Conservation (phyloP, 2,888 invertebrate species). For the Synanthedon myopaeformis region DNA sequence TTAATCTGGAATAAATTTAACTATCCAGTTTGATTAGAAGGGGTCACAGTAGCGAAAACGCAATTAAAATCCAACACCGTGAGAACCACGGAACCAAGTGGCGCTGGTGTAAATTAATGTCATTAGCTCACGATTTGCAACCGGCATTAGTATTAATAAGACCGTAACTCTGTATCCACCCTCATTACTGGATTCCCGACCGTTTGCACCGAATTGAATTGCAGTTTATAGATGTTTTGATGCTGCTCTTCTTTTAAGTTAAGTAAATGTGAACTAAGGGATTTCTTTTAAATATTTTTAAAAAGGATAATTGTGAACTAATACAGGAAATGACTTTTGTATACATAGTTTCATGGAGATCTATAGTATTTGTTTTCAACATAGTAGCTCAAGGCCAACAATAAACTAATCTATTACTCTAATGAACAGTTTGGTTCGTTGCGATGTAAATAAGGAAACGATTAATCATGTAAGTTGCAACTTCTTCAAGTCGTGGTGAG, state of each 20-base stretch:
- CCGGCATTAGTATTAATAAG: conserved; percentile 50
- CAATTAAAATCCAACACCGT: background rate
- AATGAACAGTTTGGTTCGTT: background rate
- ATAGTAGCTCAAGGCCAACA: background rate
- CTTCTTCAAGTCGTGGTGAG: background rate
- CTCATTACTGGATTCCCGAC: conserved; percentile 22
- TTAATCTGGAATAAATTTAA: background rate
- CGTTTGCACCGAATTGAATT: conserved; percentile 1
- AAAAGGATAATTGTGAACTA: too few relatives aligned
- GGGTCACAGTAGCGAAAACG: background rate
- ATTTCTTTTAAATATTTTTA: too few relatives aligned
- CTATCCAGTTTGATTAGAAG: background rate
- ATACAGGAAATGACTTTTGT: too few relatives aligned
- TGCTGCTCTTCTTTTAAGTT: too few relatives aligned
- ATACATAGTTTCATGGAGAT: too few relatives aligned
- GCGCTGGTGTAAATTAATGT: background rate
- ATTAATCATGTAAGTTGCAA: background rate
- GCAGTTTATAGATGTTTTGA: background rate
- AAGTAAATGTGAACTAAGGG: too few relatives aligned
- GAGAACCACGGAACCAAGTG: background rate
- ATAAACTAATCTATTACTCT: background rate
- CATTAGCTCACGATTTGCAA: conserved; percentile 11
- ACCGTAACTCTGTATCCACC: conserved; percentile 46
- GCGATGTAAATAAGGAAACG: background rate
- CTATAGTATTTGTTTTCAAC: background rate